Base-by-base conservation (phyloP, 2,113 vertebrate genomes). In the Caretta caretta region DNA sequence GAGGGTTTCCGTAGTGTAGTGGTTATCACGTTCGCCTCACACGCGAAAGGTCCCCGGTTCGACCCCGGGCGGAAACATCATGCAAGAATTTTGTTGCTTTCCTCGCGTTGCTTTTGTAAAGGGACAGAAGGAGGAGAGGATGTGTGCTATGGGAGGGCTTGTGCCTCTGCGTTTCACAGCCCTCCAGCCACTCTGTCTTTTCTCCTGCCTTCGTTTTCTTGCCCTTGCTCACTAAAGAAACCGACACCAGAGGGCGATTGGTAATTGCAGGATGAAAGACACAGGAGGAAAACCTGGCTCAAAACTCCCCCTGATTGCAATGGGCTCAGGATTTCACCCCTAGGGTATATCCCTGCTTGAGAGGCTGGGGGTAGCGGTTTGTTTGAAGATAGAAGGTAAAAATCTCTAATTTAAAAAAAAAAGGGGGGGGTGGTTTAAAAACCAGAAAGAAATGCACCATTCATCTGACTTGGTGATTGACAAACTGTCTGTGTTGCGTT, bases 21-120 rank as follows among this genome's bases (percentile, higher is more conserved):
- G 97, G 98, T 98, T 98, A 98, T 98, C 98, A 98, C 97, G 96
- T 97, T 98, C 96, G 97, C 96, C 96, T 98, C 82, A 97, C 97
- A 98, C 96, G 97, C 96, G 96, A 97, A 98, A 98, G 96, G 95
- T 97, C 96, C 97, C 96, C 95, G 96, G 98, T 98, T 98, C 97
- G 92, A 98, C 82, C 65, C 84, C 19, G 2, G 4, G 48, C 56
- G 92, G 88, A 89, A 96, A 85, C 54, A 83, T 13, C 27, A 27
- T 42, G 2, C 51, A 4, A 4, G 6, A 6, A 7, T 65, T 65
- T 65, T n/a, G 35, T 2, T 20, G 10, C 35, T 62, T 29, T 49
- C 75, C 27, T 49, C 2, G 10, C 38, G 12, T 17, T 27, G 4
- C 7, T 31, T 29, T 84, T 59, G 4, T 3, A 19, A 8, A 62